Evolutionary conservation across 2,888 invertebrate genomes (phyloP).

Genomic region (Mimachlamys varia): DNA sequence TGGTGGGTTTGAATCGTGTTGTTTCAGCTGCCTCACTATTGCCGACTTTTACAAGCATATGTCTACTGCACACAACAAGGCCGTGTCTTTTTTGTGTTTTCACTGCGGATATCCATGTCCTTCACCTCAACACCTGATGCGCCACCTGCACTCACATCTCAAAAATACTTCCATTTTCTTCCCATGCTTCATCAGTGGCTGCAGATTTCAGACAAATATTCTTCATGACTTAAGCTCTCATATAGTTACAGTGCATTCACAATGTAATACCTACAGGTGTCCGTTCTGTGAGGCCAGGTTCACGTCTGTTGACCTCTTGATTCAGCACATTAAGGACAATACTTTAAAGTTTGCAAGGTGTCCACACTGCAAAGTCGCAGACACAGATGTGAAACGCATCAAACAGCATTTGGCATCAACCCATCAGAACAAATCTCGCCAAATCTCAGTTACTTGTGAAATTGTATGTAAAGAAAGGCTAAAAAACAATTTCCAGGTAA

Average conservation of each 20-base stretch:
- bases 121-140: not conserved
- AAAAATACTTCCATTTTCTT: not conserved
- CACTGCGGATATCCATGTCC: not conserved
- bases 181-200: not conserved
- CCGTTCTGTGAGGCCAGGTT: not conserved
- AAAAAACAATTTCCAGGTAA: not conserved
- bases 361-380: not conserved
- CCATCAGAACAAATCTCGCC: not conserved
- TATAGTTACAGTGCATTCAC: not conserved
- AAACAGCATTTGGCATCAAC: not conserved
- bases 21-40: not conserved
- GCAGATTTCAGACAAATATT: not conserved
- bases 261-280: not conserved
- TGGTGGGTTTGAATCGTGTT: not conserved
- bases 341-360: not conserved
- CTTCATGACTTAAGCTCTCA: not conserved
- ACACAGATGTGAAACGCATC: not conserved
- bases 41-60: conserved; percentile 4
- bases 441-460: not conserved
- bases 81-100: not conserved
- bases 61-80: not conserved
- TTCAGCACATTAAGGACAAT: not conserved
- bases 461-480: not conserved
- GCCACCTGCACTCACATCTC: not conserved
- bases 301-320: not conserved